These are phyloP conservation scores for Boloria selene DNA, from an alignment of 2,888 invertebrate species.

Conservation along the genomic window DNA sequence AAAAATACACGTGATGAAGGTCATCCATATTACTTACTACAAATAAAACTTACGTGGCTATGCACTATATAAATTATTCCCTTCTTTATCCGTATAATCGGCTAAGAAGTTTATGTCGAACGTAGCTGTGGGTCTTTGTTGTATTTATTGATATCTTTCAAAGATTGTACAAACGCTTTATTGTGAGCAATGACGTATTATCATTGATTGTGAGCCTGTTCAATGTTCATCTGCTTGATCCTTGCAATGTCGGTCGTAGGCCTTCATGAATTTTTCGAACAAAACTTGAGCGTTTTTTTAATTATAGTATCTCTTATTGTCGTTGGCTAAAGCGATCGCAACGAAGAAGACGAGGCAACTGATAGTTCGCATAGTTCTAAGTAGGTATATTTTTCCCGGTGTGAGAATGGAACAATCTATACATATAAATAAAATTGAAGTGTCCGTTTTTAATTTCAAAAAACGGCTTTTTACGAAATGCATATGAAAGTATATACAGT, in stretches of 20 bases:
- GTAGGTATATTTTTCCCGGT: background rate
- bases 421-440: too few species aligned
- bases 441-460: too few species aligned
- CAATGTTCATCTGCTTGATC: conserved; percentile 50
- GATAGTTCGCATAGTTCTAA: conserved; percentile 3
- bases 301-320: background rate
- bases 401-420: too few species aligned
- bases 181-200: too few species aligned
- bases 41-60: background rate
- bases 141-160: conserved; percentile 48
- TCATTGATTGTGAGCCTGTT: too few species aligned
- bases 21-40: too few species aligned
- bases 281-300: conserved; percentile 18
- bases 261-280: conserved; percentile 51
- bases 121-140: conserved; percentile 37
- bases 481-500: too few species aligned
- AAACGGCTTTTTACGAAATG: too few species aligned
- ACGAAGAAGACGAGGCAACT: conserved; percentile 1
- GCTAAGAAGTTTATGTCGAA: conserved; percentile 54
- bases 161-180: conserved; percentile 46
- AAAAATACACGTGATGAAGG: too few species aligned
- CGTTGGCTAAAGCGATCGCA: background rate
- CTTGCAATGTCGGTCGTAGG: conserved; percentile 50
- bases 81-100: conserved; percentile 52
- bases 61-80: conserved; percentile 39